phyloP scores from a whole-genome alignment of 2,797 vertebrate species.

The Lophotriccus pileatus region DNA sequence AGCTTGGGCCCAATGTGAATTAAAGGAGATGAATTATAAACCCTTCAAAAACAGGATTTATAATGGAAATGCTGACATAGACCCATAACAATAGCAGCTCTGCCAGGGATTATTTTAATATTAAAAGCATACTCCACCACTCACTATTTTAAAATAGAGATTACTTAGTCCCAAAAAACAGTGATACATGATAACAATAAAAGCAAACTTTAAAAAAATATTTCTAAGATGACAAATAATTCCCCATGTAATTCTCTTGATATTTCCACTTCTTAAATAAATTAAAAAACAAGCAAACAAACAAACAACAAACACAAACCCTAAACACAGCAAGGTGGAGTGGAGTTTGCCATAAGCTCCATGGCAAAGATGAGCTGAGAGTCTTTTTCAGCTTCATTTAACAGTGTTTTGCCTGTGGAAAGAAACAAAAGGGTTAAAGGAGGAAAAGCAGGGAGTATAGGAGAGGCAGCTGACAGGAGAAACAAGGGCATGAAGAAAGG shows the following conservation, averaged over 20 bases:
- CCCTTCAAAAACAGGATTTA: constrained; percentile 63
- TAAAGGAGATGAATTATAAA: constrained; percentile 65
- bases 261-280: neutral
- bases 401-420: constrained; percentile 45
- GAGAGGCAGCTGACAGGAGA: neutral
- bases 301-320: neutral
- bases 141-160: constrained; percentile 57
- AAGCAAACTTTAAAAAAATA: constrained; percentile 6
- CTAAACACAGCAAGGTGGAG: constrained; percentile 23
- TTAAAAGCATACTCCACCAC: constrained; percentile 60
- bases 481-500: neutral
- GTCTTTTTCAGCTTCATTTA: constrained; percentile 55
- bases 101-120: constrained; percentile 72
- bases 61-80: constrained; percentile 62
- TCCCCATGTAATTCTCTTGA: neutral
- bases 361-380: constrained; percentile 1
- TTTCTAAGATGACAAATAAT: neutral
- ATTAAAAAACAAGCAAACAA: neutral
- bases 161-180: constrained; percentile 39
- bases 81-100: constrained; percentile 56
- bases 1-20: constrained; percentile 47
- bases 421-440: constrained; percentile 52
- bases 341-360: constrained; percentile 44
- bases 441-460: neutral
- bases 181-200: neutral